Percentiles rank a stretch among this genome's conserved stretches.
Conservation (phyloP, 1,140 invertebrate genomes). For the Philaenus spumarius region DNA sequence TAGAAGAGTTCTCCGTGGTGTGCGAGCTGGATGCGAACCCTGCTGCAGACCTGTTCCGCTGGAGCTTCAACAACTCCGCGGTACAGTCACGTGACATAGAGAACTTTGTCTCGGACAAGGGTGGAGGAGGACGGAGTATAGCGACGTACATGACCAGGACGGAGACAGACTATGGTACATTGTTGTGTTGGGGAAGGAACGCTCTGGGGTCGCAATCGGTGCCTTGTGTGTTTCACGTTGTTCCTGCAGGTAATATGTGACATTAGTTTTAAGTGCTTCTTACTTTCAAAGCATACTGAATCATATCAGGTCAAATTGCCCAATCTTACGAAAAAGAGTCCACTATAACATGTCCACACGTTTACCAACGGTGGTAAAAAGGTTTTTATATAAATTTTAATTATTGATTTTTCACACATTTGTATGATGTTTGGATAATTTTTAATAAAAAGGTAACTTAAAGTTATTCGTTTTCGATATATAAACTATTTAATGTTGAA, state of each 20-base stretch:
- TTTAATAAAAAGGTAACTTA: too few relatives aligned
- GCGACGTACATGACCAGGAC: conserved; percentile 61
- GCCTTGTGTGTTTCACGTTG: conserved; percentile 63
- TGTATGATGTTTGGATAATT: too few relatives aligned
- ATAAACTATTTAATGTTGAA: too few relatives aligned
- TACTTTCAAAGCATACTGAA: too few relatives aligned
- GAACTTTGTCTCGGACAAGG: conserved; percentile 13
- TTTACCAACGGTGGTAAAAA: too few relatives aligned
- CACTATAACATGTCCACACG: too few relatives aligned
- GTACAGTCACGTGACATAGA: conserved; percentile 35
- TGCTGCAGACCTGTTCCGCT: conserved; percentile 56
- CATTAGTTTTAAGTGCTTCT: too few relatives aligned
- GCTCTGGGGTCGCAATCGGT: conserved; percentile 56
- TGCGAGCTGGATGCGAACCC: conserved; percentile 85
- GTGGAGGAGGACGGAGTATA: conserved; percentile 51
- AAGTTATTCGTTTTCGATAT: too few relatives aligned
- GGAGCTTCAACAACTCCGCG: conserved; percentile 67
- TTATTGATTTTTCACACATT: too few relatives aligned
- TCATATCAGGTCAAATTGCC: too few relatives aligned
- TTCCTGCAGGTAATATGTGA: conserved; percentile 53
- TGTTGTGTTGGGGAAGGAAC: conserved; percentile 63
- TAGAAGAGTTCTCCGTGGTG: conserved; percentile 64
- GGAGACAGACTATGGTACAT: conserved; percentile 61
- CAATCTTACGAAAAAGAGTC: too few relatives aligned
- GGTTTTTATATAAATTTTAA: too few relatives aligned